These are phyloP conservation scores for Leptatherina wallacei DNA, from an alignment of 2,797 vertebrate genomes.

Conservation along the genomic window DNA sequence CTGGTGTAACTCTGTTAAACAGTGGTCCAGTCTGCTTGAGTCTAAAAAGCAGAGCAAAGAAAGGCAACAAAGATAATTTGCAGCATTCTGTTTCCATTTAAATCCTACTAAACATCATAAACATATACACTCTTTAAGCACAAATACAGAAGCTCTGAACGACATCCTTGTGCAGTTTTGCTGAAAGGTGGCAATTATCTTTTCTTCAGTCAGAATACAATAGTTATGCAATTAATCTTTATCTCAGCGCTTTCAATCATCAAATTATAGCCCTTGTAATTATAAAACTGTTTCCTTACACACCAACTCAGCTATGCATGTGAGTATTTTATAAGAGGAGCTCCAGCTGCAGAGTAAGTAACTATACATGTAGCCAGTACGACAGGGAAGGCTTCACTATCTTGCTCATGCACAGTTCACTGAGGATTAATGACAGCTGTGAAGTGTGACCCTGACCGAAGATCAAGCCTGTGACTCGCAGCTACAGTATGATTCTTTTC, in stretches of 20 bases:
- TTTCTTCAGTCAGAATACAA: conserved; percentile 36
- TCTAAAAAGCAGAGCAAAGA: conserved; percentile 24
- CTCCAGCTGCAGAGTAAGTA: conserved; percentile 14
- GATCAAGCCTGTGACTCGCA: conserved; percentile 48
- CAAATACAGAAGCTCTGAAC: conserved; percentile 31
- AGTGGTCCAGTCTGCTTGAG: conserved; percentile 14
- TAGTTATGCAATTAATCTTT: conserved; percentile 29
- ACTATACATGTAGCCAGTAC: background rate
- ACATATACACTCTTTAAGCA: background rate
- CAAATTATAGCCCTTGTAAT: conserved; percentile 49
- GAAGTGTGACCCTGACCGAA: conserved; percentile 45
- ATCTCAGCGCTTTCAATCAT: conserved; percentile 39
- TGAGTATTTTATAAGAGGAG: conserved; percentile 37
- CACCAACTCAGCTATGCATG: conserved; percentile 29
- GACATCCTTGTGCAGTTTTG: conserved; percentile 46
- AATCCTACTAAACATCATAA: conserved; percentile 32
- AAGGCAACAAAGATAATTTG: conserved; percentile 28
- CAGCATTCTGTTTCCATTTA: conserved; percentile 17
- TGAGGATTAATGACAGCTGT: conserved; percentile 56
- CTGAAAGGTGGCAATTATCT: conserved; percentile 52
- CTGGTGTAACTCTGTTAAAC: conserved; percentile 17
- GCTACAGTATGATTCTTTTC: conserved; percentile 43
- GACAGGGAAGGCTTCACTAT: conserved; percentile 40
- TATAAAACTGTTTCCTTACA: conserved; percentile 34
- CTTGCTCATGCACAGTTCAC: conserved; percentile 52